Percentiles rank a stretch among this genome's conserved stretches.
phyloP scores from a whole-genome alignment of 2,888 invertebrate species.

The Caenorhabditis sp. region DNA sequence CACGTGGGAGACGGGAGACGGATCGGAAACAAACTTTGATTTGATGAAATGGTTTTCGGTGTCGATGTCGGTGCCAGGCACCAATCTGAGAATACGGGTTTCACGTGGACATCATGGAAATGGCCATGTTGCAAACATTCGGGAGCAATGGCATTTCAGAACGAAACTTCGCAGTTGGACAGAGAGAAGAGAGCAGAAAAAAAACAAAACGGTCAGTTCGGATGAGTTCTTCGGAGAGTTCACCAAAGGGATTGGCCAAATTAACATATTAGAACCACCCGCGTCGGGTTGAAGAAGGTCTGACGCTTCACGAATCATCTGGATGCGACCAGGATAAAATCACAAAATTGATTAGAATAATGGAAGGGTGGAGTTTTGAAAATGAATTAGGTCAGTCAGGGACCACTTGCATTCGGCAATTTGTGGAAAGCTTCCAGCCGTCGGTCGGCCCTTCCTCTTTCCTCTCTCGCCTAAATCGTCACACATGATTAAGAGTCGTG shows the following conservation, averaged over 20 bases:
- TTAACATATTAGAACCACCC: background rate
- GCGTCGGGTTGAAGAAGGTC: background rate
- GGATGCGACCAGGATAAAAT: background rate
- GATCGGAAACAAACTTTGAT: conserved; percentile 1
- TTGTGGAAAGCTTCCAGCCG: conserved; percentile 28
- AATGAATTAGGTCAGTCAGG: conserved; percentile 39
- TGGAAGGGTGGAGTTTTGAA: conserved; percentile 26
- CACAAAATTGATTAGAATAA: conserved; percentile 40
- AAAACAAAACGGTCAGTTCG: too few species aligned
- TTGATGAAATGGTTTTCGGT: background rate
- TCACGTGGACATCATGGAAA: conserved; percentile 1
- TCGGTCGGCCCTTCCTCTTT: background rate
- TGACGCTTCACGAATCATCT: background rate
- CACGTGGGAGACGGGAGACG: conserved; percentile 16
- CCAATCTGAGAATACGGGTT: background rate
- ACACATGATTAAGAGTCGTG: conserved; percentile 52
- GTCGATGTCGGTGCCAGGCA: background rate
- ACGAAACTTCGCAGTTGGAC: too few species aligned
- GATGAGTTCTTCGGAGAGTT: too few species aligned
- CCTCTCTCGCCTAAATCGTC: conserved; percentile 15
- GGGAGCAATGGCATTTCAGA: too few species aligned
- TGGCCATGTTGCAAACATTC: too few species aligned
- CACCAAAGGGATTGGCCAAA: too few species aligned
- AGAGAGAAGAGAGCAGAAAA: too few species aligned
- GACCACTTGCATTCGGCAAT: conserved; percentile 13